Evolutionary conservation across 2,888 invertebrate genomes (phyloP).

Genomic region (Eulithis prunata): DNA sequence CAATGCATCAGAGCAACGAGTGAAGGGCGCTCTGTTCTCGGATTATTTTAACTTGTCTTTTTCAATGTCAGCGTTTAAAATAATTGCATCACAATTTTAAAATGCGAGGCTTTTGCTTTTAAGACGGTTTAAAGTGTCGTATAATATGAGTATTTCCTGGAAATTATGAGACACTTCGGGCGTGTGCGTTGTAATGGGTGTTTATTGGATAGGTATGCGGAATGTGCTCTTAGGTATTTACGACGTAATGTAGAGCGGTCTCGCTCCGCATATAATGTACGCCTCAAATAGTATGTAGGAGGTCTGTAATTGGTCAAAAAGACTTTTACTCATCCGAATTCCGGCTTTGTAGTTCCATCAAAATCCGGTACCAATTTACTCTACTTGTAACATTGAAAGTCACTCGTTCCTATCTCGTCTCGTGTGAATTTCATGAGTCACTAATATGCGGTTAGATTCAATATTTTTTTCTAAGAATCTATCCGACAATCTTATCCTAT

Average conservation of each 20-base stretch:
- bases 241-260: not conserved
- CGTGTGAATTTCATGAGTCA: slow-evolving; percentile 31
- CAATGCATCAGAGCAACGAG: slow-evolving; percentile 79
- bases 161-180: slow-evolving; percentile 67
- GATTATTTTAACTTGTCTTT: slow-evolving; percentile 83
- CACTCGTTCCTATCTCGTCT: slow-evolving; percentile 8
- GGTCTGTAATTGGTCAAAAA: too few species aligned
- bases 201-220: slow-evolving; percentile 27
- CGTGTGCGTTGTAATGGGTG: slow-evolving; percentile 37
- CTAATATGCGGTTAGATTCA: slow-evolving; percentile 33
- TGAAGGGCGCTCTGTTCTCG: slow-evolving; percentile 82
- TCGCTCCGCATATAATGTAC: too few species aligned
- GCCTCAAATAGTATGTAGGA: too few species aligned
- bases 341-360: not conserved
- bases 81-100: slow-evolving; percentile 84
- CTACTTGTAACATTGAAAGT: slow-evolving; percentile 5
- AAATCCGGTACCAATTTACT: slow-evolving; percentile 13
- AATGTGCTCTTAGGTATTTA: slow-evolving; percentile 15
- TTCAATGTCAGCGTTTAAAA: slow-evolving; percentile 84
- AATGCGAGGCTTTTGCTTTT: slow-evolving; percentile 80
- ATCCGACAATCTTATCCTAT: slow-evolving; percentile 28
- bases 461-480: slow-evolving; percentile 32
- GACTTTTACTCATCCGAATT: not conserved
- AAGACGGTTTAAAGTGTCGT: slow-evolving; percentile 75
- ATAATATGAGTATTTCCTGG: slow-evolving; percentile 80